Evolutionary conservation across 2,113 vertebrate species (phyloP), one percentile per base, ranked within the genome.

Genomic region (Aepyceros melampus): DNA sequence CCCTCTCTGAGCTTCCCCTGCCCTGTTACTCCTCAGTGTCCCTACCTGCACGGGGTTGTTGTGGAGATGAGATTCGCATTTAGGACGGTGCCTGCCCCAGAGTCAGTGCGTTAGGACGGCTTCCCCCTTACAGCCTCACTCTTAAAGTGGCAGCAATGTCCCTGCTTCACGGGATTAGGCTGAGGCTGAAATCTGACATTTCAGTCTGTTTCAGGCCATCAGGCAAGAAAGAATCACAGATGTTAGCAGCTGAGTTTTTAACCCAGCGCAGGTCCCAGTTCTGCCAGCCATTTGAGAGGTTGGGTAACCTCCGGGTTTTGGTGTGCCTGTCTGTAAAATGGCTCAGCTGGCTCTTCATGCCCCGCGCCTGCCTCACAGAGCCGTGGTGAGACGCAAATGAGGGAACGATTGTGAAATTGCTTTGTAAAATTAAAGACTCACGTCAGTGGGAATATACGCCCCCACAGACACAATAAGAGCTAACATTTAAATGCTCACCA

Each of bases 381-480:
- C 16, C 14, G 8, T 3, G 0, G 0, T 14, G 51, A 33, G 64
- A 84, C 16, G 43, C 56, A 36, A 25, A 23, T 17, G 5, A 85
- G 76, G 56, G 1, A 40, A 29, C 25, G 6, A 33, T 62, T 55
- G 87, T 86, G 67, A 92, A 36, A 49, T n/a, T 0, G 3, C 31
- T 67, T 29, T 36, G 17, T 51, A 5, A 74, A 81, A 79, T 12
- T 3, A 17, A 31, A 55, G 58, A 60, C 58, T 64, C 14, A 0
- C 0, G 4, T 19, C 5, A 1, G 7, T 17, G 71, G 51, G 51
- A 87, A 58, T 27, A 8, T 9, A 16, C 5, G 21, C 7, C 51
- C 53, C 40, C 16, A 21, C 9, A 64, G 62, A 27, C 3, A 1
- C 15, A 8, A 4, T 27, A 23, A 6, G 25, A 74, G 36, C 51